These are phyloP conservation scores for Callinectes sapidus DNA, from an alignment of 2,888 invertebrate genomes.

Conservation along the genomic window DNA sequence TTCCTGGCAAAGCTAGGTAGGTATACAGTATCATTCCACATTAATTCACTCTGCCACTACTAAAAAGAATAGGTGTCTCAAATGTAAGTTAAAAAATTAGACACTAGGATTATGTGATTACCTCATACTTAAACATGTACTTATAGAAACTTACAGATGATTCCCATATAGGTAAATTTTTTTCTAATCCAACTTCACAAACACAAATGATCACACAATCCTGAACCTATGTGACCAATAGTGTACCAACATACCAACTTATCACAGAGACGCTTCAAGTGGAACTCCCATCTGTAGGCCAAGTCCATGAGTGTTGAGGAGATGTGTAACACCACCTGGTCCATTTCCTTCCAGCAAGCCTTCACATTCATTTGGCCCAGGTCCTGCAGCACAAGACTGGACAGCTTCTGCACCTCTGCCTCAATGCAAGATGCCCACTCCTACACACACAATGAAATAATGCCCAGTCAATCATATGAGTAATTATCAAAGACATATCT, in stretches of 20 bases:
- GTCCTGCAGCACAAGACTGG: conserved; percentile 43
- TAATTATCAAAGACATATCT: neutral
- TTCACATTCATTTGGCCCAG: conserved; percentile 33
- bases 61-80: too few relatives aligned
- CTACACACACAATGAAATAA: conserved; percentile 12
- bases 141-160: too few relatives aligned
- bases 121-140: too few relatives aligned
- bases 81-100: too few relatives aligned
- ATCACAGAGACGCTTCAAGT: conserved; percentile 48
- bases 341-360: conserved; percentile 6
- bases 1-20: too few relatives aligned
- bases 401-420: conserved; percentile 48
- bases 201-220: neutral
- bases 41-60: too few relatives aligned
- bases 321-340: conserved; percentile 10
- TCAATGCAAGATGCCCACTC: conserved; percentile 63
- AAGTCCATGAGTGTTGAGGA: conserved; percentile 49
- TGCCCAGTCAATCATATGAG: neutral
- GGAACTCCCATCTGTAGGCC: conserved; percentile 59
- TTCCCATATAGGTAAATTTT: neutral
- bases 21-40: too few relatives aligned
- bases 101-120: too few relatives aligned
- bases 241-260: conserved; percentile 46
- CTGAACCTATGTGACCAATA: neutral
- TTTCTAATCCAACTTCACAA: neutral